Evolutionary conservation across 2,113 vertebrate species (phyloP), one percentile per base, ranked within the genome.

Genomic region (Amphilophus citrinellus): DNA sequence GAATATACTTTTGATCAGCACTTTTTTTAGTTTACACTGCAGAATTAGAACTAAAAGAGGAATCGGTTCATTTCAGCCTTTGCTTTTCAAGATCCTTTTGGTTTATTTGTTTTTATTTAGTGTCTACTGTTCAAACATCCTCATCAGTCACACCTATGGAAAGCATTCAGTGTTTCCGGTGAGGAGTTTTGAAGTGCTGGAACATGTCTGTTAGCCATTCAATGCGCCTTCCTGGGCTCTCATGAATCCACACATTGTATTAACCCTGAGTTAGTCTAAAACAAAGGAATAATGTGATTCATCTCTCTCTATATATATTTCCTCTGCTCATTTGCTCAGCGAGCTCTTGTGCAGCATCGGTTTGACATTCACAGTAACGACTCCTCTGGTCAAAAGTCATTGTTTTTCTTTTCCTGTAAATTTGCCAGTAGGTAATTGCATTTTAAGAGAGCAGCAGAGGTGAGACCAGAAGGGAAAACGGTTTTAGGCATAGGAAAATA

Each of bases 381-480:
- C 89, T 89, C 84, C 88, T 85, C 90, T 88, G 83, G 87, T 92
- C 91, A 89, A 73, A 92, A 93, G 88, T 92, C 92, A 91, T 94
- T 93, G 93, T 93, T 90, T 91, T 91, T 86, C 84, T 86, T 84
- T 90, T 92, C 91, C 93, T 91, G 90, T 91, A 91, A 92, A 91
- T 89, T 88, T 93, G 86, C 91, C 88, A 90, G 86, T 84, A 86
- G 88, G 90, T 91, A 94, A 95, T 93, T 93, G 87, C 90, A 86
- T 93, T 94, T 91, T 91, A 90, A 93, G 90, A 91, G 92, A 88
- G 86, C 83, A 61, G 84, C 87, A 91, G 92, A 95, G 93, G 93
- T 95, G 93, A 94, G 88, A 91, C 58, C 91, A 90, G 90, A 90
- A 90, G 88, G 89, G 90, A 93, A 92, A 94, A 93, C 61, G 39